Evolutionary conservation across 1,140 invertebrate genomes (phyloP), one percentile per base, ranked within the genome.

Genomic region (Bombus haemorrhoidalis): DNA sequence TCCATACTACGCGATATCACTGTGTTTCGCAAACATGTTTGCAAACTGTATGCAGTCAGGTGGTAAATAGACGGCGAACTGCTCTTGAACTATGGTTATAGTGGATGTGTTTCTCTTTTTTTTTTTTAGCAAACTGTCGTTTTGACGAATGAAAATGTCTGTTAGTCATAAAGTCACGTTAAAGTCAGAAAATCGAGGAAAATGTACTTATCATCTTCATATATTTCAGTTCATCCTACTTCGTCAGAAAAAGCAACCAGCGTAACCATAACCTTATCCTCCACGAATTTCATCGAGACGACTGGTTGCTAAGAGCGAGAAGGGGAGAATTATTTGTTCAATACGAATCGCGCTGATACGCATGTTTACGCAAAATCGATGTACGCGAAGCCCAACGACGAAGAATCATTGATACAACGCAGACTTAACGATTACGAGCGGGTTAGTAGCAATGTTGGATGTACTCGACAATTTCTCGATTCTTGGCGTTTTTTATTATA

Each of bases 401-500:
- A 79, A 88, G 87, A 88, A 83, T 88, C 87, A 83, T 53, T 80
- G 87, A 88, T 88, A 86, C 41, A 83, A 76, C 62, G 28, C 2
- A 22, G 34, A 18, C 43, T 43, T 86, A 41, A 59, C 43, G 79
- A 88, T 88, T 89, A 82, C 59, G 34, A 32, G 34, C 22, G 43
- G 34, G 34, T 28, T 64, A 76, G 39, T 37, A 41, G 59, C 34
- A 22, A 64, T 80, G 37, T 53, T 9, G 34, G 4, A n/a, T 22
- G 37, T 41, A 9, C 5, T 22, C 2, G 34, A 39, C 4, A 13
- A 57, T 41, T 57, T 28, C 10, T 28, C 37, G n/a, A 28, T 57
- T 15, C 28, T 9, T 6, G 1, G 0, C 32, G 37, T 18, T 76
- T 41, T 34, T n/a, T 32, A 12, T 64, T 18, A 57, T 39, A 57